Evolutionary conservation across 2,797 vertebrate genomes (phyloP), one percentile per base, ranked within the genome.

Genomic region (Sitta carolinensis): DNA sequence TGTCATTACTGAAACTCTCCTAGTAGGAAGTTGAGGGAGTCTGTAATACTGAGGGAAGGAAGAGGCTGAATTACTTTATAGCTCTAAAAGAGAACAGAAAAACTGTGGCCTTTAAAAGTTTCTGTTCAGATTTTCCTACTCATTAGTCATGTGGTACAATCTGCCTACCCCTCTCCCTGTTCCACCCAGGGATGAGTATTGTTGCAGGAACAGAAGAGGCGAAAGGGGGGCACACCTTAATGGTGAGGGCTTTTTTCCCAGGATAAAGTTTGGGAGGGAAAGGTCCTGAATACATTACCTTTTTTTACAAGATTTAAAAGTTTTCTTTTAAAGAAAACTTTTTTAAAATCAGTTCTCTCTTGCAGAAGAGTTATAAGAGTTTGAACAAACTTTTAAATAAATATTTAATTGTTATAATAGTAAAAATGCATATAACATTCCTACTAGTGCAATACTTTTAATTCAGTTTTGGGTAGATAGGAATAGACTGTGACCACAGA

Each of bases 71-170:
- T 52, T 68, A 63, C 13, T 70, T 72, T 11, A 45, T 3, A 40
- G 32, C 13, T 91, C 43, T 16, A 73, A 55, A 83, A 73, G 18
- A 27, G 74, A 74, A 17, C 58, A 61, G 30, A 59, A 79, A 80
- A 94, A 22, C 0, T 38, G 10, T 16, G 68, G 59, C 14, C 27
- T 92, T 72, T 45, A 18, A 3, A 85, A 63, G 20, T 68, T 90
- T 69, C 69, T 87, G 50, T 57, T 91, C 91, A 92, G 58, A 93
- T 91, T 91, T 95, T 94, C 93, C 90, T 78, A 54, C 34, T 77
- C 58, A 72, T 84, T 76, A 94, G 54, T 48, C 70, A 66, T 29
- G 45, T 43, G 5, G 50, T 55, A 94, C 34, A 82, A 38, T 72
- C 21, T 85, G 82, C 26, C 34, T 43, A 38, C 9, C 11, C 57